Evolutionary conservation across 2,888 invertebrate species (phyloP), one percentile per base, ranked within the genome.

Genomic region (Diloba caeruleocephala): DNA sequence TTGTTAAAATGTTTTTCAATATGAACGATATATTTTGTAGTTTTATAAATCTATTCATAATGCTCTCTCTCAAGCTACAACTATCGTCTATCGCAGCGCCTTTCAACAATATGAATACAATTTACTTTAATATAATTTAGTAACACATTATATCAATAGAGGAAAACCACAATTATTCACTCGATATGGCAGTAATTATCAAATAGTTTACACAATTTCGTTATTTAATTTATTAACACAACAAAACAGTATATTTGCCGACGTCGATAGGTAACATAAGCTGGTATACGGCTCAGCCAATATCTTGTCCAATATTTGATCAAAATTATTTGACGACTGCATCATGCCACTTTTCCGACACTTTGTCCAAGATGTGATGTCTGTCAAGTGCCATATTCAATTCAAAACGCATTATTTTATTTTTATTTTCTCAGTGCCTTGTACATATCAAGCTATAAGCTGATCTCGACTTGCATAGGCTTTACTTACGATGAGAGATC

Each of bases 141-240:
- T 61, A 54, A 44, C 49, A 38, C 31, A 28, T 42, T 46, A 48
- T 19, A 41, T n/a, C 5, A 19, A 19, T 21, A 15, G 9, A 43
- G 17, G 28, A 41, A 34, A 60, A 44, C 28, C 48, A 59, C 39
- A 38, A 61, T 49, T 42, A 49, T 33, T 33, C 21, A 55, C 38
- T 62, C 37, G 44, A 49, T 61, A 49, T 61, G 60, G 60, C 62
- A 61, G 61, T 49, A 54, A 12, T 23, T 53, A 42, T 32, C 31
- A 31, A 43, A 46, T 21, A 37, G 12, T 32, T 49, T 29, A 48
- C 38, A 53, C 12, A 49, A 43, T 10, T 44, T 29, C 14, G 37
- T 49, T 34, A 34, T 34, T n/a, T 17, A 25, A 48, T 36, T 10
- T 10, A 33, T 39, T 26, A 38, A 37, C 28, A 53, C 25, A 49